Conservation (phyloP, 2,888 invertebrate genomes). For the Acrobeloides nanus region DNA sequence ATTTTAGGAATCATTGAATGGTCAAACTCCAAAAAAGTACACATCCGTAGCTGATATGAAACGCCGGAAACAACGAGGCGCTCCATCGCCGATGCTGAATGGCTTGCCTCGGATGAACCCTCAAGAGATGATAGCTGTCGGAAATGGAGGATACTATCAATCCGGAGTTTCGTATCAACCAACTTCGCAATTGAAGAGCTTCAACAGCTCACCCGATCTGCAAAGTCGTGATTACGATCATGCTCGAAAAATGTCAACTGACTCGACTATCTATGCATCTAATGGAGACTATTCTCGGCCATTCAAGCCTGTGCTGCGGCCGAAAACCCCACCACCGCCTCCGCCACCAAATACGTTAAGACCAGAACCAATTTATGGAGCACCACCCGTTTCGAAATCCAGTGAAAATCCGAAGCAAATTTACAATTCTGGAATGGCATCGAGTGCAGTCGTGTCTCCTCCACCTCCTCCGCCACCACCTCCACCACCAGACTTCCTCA, state of each 20-base stretch:
- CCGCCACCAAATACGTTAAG: constrained; percentile 20
- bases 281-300: constrained; percentile 44
- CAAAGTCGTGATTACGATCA: constrained; percentile 7
- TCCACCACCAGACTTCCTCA: constrained; percentile 25
- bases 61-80: constrained; percentile 64
- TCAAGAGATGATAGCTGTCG: neutral
- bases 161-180: neutral
- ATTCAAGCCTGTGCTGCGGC: constrained; percentile 18
- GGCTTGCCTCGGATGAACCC: constrained; percentile 11
- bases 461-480: constrained; percentile 51
- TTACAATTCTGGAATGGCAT: constrained; percentile 1
- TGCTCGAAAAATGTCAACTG: constrained; percentile 4
- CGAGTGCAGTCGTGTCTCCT: constrained; percentile 46
- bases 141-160: constrained; percentile 4
- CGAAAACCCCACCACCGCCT: constrained; percentile 30
- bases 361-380: neutral
- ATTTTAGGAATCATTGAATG: too few species aligned
- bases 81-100: constrained; percentile 14
- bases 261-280: too few species aligned
- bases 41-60: constrained; percentile 93
- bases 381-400: neutral
- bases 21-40: constrained; percentile 65
- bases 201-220: constrained; percentile 33
- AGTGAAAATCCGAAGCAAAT: neutral
- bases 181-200: constrained; percentile 25